Conservation (phyloP, 2,113 vertebrate species). For the Erythrolamprus reginae region DNA sequence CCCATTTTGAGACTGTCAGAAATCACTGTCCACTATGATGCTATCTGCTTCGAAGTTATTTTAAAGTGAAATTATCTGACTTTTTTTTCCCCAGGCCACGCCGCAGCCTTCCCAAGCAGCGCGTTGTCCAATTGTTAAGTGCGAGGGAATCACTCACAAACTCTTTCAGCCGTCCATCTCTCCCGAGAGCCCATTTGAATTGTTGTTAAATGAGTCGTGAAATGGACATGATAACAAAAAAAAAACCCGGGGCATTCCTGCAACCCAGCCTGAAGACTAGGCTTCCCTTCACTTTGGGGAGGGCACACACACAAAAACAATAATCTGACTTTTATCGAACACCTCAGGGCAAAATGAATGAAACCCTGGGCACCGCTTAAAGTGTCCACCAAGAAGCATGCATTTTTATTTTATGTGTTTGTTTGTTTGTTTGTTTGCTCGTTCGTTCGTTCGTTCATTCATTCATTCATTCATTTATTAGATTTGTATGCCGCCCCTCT, state of each 20-base stretch:
- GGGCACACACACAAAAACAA: neutral
- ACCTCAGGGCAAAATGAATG: neutral
- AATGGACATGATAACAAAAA: neutral
- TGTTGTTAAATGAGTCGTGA: constrained; percentile 27
- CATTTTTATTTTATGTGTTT: too few species aligned
- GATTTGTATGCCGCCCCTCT: too few species aligned
- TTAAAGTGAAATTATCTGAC: neutral
- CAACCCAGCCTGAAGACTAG: too few species aligned
- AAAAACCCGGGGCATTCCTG: neutral
- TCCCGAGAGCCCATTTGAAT: neutral
- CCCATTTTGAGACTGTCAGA: too few species aligned
- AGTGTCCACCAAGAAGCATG: neutral
- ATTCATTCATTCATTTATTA: too few species aligned
- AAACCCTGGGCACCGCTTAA: neutral
- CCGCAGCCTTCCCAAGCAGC: neutral
- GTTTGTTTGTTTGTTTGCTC: too few species aligned
- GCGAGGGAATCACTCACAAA: neutral
- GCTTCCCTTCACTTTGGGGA: neutral
- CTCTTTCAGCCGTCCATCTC: neutral
- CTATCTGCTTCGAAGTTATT: too few species aligned
- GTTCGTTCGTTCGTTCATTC: too few species aligned
- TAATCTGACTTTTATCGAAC: neutral
- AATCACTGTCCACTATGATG: too few species aligned
- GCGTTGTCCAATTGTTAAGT: neutral
- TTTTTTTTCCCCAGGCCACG: neutral